Evolutionary conservation across 2,113 vertebrate species (phyloP).

Genomic region (Gymnobelideus leadbeateri): DNA sequence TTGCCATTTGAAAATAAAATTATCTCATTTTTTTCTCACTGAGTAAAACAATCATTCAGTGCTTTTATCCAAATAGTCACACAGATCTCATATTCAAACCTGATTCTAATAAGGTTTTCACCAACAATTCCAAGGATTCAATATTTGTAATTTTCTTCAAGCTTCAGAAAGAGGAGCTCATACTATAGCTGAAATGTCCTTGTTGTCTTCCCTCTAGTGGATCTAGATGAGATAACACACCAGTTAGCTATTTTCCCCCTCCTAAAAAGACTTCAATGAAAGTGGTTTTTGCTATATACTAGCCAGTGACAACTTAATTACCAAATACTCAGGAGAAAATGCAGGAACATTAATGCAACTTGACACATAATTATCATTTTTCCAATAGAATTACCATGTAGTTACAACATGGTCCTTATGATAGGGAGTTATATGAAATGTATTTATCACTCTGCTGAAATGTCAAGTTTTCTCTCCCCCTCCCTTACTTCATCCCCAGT

Average conservation of each 20-base stretch:
- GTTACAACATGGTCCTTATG: conserved; percentile 40
- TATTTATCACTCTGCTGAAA: not conserved
- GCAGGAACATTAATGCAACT: conserved; percentile 62
- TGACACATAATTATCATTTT: conserved; percentile 73
- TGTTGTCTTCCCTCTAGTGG: not conserved
- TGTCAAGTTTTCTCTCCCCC: not conserved
- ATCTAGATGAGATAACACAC: conserved; percentile 6
- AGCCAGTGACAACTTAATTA: conserved; percentile 69
- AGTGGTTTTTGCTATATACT: conserved; percentile 58
- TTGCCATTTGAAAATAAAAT: not conserved
- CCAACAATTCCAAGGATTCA: not conserved
- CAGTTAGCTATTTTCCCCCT: conserved; percentile 23
- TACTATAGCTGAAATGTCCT: not conserved
- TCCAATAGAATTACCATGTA: conserved; percentile 55
- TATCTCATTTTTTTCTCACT: not conserved
- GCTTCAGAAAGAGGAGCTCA: not conserved
- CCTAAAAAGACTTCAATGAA: conserved; percentile 53
- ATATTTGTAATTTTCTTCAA: not conserved
- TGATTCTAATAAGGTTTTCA: not conserved
- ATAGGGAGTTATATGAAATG: conserved; percentile 46
- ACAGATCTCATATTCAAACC: not conserved
- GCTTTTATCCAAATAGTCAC: not conserved
- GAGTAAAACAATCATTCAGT: not conserved
- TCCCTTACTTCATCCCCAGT: not conserved
- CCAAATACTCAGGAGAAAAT: conserved; percentile 58